Percentiles rank a stretch among this genome's conserved stretches.
These are phyloP conservation scores for Pectinophora gossypiella DNA, from an alignment of 1,140 invertebrate species.

Conservation along the genomic window DNA sequence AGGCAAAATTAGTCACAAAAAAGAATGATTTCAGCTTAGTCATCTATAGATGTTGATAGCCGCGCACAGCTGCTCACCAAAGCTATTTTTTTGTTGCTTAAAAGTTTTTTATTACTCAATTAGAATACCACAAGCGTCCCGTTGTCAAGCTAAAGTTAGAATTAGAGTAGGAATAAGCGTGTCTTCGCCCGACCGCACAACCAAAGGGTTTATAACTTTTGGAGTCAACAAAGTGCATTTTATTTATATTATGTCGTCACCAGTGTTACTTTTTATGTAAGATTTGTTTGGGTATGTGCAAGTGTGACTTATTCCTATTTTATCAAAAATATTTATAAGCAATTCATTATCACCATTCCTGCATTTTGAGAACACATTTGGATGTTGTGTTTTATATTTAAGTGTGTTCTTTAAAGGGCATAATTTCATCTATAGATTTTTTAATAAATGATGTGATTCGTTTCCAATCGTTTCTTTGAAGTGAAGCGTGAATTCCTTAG, in stretches of 20 bases:
- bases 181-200: not conserved
- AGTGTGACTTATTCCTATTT: conserved; percentile 3
- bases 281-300: not conserved
- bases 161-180: too few species aligned
- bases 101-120: too few species aligned
- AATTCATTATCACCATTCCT: not conserved
- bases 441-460: conserved; percentile 3
- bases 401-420: not conserved
- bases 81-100: too few species aligned
- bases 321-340: not conserved
- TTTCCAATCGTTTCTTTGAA: not conserved
- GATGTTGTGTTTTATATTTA: not conserved
- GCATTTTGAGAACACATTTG: not conserved
- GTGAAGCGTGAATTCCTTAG: not conserved
- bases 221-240: not conserved
- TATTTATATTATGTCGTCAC: not conserved
- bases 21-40: too few species aligned
- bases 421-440: not conserved
- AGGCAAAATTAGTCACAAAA: too few species aligned
- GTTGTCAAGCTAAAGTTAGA: too few species aligned
- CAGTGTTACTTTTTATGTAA: not conserved
- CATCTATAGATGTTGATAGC: too few species aligned
- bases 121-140: too few species aligned
- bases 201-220: not conserved
- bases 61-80: too few species aligned